Percentiles rank a stretch among this genome's conserved stretches.
Conservation (phyloP, 2,888 invertebrate species). For the Adelognathus sp. region DNA sequence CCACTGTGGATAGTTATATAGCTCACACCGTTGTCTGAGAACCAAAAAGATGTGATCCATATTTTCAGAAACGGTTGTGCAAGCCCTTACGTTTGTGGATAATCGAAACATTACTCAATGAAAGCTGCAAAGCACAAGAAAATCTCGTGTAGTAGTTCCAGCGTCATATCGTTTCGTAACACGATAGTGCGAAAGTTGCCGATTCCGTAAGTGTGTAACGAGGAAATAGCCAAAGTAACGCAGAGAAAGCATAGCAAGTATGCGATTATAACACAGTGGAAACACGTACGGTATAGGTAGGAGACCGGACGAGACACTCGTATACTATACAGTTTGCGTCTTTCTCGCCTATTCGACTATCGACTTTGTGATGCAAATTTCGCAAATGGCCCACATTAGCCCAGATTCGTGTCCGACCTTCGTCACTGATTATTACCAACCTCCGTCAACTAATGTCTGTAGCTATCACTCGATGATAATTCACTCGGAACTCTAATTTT, state of each 20-base stretch:
- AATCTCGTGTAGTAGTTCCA: background rate
- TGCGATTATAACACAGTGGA: background rate
- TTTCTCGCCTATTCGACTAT: conserved; percentile 11
- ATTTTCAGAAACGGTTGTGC: too few species aligned
- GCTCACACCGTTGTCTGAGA: too few species aligned
- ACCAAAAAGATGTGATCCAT: too few species aligned
- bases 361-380: conserved; percentile 70
- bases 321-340: background rate
- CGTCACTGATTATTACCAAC: conserved; percentile 40
- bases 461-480: conserved; percentile 12
- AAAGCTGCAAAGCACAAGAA: conserved; percentile 30
- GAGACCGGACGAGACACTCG: background rate
- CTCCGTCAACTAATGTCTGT: background rate
- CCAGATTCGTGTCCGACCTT: conserved; percentile 57
- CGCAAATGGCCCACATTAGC: conserved; percentile 68
- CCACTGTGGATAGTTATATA: background rate
- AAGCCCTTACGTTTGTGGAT: too few species aligned
- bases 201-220: conserved; percentile 25
- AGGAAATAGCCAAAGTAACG: background rate
- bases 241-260: background rate
- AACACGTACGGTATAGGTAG: background rate
- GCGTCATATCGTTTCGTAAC: conserved; percentile 32
- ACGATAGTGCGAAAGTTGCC: conserved; percentile 34
- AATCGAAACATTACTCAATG: background rate
- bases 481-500: conserved; percentile 1